Evolutionary conservation across 2,888 invertebrate species (phyloP), one percentile per base, ranked within the genome.

Genomic region (Eilema griseolum): DNA sequence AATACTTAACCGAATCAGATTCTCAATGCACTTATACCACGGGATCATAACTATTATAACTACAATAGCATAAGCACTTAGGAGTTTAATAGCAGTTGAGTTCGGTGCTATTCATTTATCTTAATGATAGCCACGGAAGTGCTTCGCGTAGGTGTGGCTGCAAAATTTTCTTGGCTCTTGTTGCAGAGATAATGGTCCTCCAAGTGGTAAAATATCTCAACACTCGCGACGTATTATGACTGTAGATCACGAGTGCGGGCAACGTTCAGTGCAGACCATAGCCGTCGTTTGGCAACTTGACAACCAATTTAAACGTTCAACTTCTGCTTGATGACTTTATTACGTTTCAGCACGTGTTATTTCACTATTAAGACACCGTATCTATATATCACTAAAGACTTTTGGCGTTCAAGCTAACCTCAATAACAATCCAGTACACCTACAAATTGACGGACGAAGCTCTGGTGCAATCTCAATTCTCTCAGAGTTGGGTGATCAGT

Each of bases 11-110:
- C 37, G 37, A 8, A 33, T 8, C 10, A 33, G 33, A 33, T 33
- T 37, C 1, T 20, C 20, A 16, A 16, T 28, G 8, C 16, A 26
- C 59, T 33, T 31, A 61, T 11, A n/a, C 28, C n/a, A 61, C 61
- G 8, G 5, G 1, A 28, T 20, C 26, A 26, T 1, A 28, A 26
- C 8, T 23, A 12, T 2, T 14, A 26, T 59, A 26, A 59, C 5
- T 74, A 75, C 70, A 78, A 71, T 82, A 79, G 76, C 77, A 75
- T 80, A 79, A 79, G 79, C 77, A 74, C 74, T 72, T 59, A 80
- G 77, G 85, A 85, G 84, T 86, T 82, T 79, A 70, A 61, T 70
- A 71, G 86, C 82, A 85, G 86, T 88, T 86, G 69, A 67, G 71
- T 82, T 41, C 61, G 63, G 14, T 65, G 72, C 73, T 75, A 78